Conservation (phyloP, 2,888 invertebrate genomes). For the Eumacrocentrus americanus region DNA sequence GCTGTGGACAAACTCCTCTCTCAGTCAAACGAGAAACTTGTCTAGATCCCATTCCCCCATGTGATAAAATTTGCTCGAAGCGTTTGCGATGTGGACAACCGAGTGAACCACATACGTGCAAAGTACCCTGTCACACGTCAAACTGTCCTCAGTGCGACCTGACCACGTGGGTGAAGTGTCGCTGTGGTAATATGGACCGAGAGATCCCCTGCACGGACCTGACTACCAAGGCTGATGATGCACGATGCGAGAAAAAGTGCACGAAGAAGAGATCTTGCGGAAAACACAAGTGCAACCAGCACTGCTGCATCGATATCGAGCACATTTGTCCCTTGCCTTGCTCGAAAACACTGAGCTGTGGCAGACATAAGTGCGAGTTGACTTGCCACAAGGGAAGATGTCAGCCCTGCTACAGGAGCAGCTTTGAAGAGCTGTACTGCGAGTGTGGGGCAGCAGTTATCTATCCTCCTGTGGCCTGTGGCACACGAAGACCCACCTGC, state of each 20-base stretch:
- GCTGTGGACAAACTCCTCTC: constrained; percentile 74
- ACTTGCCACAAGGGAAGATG: constrained; percentile 83
- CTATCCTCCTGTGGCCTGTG: constrained; percentile 92
- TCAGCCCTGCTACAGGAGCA: constrained; percentile 54
- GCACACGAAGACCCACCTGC: constrained; percentile 85
- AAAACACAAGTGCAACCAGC: constrained; percentile 87
- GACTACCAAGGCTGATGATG: constrained; percentile 73
- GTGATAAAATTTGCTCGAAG: constrained; percentile 69
- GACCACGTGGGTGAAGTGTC: constrained; percentile 78
- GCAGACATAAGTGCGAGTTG: constrained; percentile 85
- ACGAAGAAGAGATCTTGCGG: constrained; percentile 86
- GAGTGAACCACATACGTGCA: constrained; percentile 71
- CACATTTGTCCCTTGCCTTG: constrained; percentile 87
- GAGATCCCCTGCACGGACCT: constrained; percentile 79
- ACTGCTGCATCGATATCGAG: constrained; percentile 85
- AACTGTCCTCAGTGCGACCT: constrained; percentile 80
- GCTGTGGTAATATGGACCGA: constrained; percentile 85
- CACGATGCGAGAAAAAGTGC: constrained; percentile 88
- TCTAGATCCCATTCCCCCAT: constrained; percentile 81
- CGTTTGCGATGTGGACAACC: constrained; percentile 60
- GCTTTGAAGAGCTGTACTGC: constrained; percentile 89
- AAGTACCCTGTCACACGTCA: constrained; percentile 72
- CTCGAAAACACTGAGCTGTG: constrained; percentile 83
- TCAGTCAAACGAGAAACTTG: constrained; percentile 70
- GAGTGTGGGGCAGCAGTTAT: constrained; percentile 87